phyloP scores from a whole-genome alignment of 2,113 vertebrate genomes.

The Hemiscyllium ocellatum region DNA sequence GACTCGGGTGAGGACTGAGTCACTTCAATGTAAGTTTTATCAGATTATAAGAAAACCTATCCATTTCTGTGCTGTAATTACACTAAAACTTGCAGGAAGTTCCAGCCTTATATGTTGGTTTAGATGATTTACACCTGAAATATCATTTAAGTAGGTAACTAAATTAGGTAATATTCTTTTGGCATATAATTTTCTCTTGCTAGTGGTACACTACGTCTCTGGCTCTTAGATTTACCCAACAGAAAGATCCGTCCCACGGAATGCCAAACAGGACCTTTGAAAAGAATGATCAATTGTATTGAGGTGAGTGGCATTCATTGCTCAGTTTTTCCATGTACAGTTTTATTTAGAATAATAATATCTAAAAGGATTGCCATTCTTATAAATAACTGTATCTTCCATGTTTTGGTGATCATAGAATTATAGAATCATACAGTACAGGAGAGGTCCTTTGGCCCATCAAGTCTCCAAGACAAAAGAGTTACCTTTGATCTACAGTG shows the following conservation, averaged over 20 bases:
- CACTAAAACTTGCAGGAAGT: not conserved
- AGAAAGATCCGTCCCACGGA: slow-evolving; percentile 69
- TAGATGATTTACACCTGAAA: not conserved
- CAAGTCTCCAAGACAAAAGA: too few species aligned
- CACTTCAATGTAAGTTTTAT: not conserved
- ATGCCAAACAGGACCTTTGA: slow-evolving; percentile 64
- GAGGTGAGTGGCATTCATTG: slow-evolving; percentile 53
- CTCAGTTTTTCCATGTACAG: not conserved
- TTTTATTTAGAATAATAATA: not conserved
- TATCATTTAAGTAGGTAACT: not conserved
- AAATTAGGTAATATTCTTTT: not conserved
- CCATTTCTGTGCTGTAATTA: not conserved
- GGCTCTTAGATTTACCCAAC: slow-evolving; percentile 71
- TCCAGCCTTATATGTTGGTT: not conserved
- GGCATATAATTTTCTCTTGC: slow-evolving; percentile 15
- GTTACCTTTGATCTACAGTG: too few species aligned
- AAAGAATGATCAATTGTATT: slow-evolving; percentile 60
- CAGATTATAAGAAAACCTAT: not conserved
- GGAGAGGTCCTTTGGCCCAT: too few species aligned
- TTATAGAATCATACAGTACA: too few species aligned
- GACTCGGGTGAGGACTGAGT: not conserved
- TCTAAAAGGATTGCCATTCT: not conserved
- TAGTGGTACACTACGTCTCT: slow-evolving; percentile 72
- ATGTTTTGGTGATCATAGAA: too few species aligned
- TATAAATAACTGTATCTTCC: not conserved